Evolutionary conservation across 2,113 vertebrate genomes (phyloP).

Genomic region (Phaethon lepturus): DNA sequence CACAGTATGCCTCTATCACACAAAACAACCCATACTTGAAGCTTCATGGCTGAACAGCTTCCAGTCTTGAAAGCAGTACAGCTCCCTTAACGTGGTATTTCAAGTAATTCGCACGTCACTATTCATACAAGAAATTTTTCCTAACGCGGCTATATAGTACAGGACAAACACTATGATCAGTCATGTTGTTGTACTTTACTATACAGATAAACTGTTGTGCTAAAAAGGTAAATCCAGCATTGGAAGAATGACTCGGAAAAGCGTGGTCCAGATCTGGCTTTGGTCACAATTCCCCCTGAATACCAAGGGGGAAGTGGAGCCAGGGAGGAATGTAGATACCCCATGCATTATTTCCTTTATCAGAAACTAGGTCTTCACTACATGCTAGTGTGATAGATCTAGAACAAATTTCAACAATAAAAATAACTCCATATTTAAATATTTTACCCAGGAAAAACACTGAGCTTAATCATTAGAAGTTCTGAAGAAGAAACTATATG

Average conservation of each 20-base stretch:
- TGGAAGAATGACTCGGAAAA: not conserved
- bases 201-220: not conserved
- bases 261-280: not conserved
- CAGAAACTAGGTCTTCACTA: not conserved
- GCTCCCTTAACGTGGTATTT: not conserved
- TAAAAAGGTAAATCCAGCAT: not conserved
- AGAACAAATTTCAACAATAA: not conserved
- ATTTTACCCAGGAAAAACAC: not conserved
- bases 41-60: not conserved
- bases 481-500: not conserved
- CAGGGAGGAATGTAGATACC: not conserved
- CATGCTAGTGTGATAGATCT: not conserved
- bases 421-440: not conserved
- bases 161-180: not conserved
- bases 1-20: not conserved
- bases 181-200: fast-evolving
- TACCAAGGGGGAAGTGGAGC: too few relatives aligned
- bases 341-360: not conserved
- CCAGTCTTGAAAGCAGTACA: not conserved
- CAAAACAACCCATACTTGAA: not conserved
- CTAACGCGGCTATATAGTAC: not conserved
- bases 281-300: not conserved
- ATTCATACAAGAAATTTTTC: not conserved
- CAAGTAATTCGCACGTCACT: not conserved
- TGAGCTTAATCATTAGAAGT: not conserved